Evolutionary conservation across 2,888 invertebrate species (phyloP).

Genomic region (Cosmia pyralina): DNA sequence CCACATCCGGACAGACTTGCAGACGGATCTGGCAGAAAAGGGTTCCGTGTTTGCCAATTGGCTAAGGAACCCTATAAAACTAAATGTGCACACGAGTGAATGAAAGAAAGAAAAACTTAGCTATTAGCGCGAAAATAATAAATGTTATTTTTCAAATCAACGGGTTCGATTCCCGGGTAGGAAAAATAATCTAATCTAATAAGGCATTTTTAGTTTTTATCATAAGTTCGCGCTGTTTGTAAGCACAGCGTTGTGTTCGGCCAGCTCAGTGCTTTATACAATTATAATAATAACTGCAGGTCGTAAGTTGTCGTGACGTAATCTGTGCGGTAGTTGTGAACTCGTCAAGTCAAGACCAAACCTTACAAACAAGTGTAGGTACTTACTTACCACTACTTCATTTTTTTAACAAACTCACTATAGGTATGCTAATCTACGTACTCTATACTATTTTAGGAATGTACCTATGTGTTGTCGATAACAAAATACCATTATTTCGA

Average conservation of each 20-base stretch:
- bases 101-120: too few relatives aligned
- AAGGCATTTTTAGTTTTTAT: neutral
- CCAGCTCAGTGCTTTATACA: too few relatives aligned
- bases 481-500: neutral
- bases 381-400: neutral
- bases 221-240: neutral
- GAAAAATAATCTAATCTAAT: neutral
- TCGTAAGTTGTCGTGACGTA: too few relatives aligned
- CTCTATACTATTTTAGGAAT: conserved; percentile 9
- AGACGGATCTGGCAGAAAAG: too few relatives aligned
- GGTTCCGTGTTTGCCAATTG: too few relatives aligned
- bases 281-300: too few relatives aligned
- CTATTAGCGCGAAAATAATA: neutral
- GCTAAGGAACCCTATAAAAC: too few relatives aligned
- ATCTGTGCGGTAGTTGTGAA: too few relatives aligned
- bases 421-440: too few relatives aligned
- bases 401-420: too few relatives aligned
- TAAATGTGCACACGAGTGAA: too few relatives aligned
- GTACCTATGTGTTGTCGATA: neutral
- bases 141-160: neutral
- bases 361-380: neutral
- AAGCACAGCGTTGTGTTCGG: neutral
- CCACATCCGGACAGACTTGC: neutral
- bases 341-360: too few relatives aligned
- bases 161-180: neutral